Base-by-base conservation (phyloP, 2,888 invertebrate species). In the Archaeoteleia sp. region DNA sequence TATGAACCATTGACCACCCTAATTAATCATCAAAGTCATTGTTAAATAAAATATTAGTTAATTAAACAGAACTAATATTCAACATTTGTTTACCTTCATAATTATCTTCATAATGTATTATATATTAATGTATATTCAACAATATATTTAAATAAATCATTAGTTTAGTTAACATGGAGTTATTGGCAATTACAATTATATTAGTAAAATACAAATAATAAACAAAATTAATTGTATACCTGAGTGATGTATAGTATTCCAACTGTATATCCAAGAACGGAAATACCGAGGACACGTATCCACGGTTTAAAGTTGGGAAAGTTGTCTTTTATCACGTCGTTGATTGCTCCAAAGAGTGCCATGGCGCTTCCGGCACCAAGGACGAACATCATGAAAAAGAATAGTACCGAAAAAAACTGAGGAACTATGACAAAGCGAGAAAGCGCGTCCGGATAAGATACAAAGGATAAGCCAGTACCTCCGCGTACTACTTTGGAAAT, bases 391-490 rank as follows among this genome's bases (percentile, higher is more conserved):
- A 95, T 95, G 74, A 81, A 30, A 73, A 80, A 81, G 49, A 81
- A 80, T 13, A 80, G 65, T 0, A 76, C 75, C 6, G 81, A 62
- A 46, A 81, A 81, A 6, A 81, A 46, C 88, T 94, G 94, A 1
- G 94, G 93, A 10, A 91, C 88, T 10, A 88, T 85, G 27, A 89
- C 87, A 70, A 94, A 93, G 78, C 93, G 91, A 0, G 93, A 89
- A 60, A 95, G 91, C 1, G 94, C 94, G 79, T 94, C 93, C 0
- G 95, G 95, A 82, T 95, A 95, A 0, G 94, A 94, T 46, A 95
- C 89, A 80, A 95, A 95, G 1, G 95, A 95, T 53, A 95, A 85
- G 0, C 94, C 93, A 0, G 92, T 90, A 1, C 94, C 95, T 25
- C 91, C 91, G 3, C 91, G 91, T 0, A 95, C 90, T 0, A 93